Evolutionary conservation across 2,113 vertebrate genomes (phyloP).

Genomic region (Scatophagus argus): DNA sequence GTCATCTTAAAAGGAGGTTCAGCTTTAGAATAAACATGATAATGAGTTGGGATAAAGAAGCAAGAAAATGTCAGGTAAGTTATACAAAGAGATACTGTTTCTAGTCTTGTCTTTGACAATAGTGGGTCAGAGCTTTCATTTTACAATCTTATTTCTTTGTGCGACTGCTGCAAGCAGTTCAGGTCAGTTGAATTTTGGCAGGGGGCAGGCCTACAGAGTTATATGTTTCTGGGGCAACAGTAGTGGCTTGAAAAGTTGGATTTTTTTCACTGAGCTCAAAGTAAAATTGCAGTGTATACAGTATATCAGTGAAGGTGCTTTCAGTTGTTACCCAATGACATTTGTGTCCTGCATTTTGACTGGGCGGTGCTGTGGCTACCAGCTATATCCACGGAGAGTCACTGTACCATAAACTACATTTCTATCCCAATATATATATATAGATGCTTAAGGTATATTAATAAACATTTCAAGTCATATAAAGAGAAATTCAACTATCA

Average conservation of each 20-base stretch:
- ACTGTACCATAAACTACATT: not conserved
- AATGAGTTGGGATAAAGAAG: conserved; percentile 42
- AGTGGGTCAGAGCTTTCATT: conserved; percentile 25
- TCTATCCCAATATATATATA: not conserved
- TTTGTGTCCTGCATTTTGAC: not conserved
- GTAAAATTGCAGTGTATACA: not conserved
- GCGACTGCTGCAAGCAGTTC: not conserved
- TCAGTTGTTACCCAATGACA: not conserved
- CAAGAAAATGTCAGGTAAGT: conserved; percentile 32
- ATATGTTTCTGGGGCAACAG: conserved; percentile 1
- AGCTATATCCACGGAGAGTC: not conserved
- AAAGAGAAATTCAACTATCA: not conserved
- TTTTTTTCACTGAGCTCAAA: not conserved
- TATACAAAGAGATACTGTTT: conserved; percentile 4
- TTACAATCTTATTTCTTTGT: conserved; percentile 27
- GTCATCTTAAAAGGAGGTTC: conserved; percentile 32
- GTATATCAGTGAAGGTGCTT: not conserved
- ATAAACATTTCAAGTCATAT: not conserved
- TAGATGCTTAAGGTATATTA: too few relatives aligned
- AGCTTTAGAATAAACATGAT: conserved; percentile 45
- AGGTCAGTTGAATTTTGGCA: conserved; percentile 38
- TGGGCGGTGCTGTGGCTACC: not conserved
- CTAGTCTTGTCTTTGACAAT: conserved; percentile 34
- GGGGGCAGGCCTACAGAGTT: conserved; percentile 17
- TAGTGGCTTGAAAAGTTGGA: conserved; percentile 7